Evolutionary conservation across 1,140 invertebrate genomes (phyloP).

Genomic region (Drosophila kepulauana): DNA sequence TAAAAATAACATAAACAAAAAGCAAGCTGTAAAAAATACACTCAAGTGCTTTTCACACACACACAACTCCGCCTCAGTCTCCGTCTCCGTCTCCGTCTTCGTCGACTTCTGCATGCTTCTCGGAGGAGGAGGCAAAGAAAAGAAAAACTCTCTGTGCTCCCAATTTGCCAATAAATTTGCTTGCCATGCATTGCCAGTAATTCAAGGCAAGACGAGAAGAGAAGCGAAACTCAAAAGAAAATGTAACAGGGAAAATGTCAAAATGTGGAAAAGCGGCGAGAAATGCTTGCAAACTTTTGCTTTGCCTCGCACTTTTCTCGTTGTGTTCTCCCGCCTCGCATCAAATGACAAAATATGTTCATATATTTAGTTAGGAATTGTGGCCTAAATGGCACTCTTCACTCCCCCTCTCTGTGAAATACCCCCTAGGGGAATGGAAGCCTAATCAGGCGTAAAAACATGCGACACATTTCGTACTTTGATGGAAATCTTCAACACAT

Average conservation of each 20-base stretch:
- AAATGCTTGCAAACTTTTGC: constrained; percentile 54
- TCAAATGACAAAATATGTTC: constrained; percentile 45
- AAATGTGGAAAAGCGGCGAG: constrained; percentile 7
- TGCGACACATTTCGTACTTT: constrained; percentile 59
- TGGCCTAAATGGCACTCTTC: constrained; percentile 12
- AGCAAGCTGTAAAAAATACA: constrained; percentile 80
- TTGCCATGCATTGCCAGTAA: constrained; percentile 74
- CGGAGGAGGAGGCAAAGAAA: constrained; percentile 20
- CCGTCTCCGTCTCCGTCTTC: too few species aligned
- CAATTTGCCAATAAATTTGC: constrained; percentile 83
- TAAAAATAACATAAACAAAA: constrained; percentile 83
- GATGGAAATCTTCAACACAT: constrained; percentile 38
- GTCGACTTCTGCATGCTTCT: constrained; percentile 4
- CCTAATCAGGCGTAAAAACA: constrained; percentile 71
- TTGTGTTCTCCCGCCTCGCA: not conserved
- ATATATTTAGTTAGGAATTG: constrained; percentile 32
- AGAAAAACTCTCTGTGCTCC: constrained; percentile 68
- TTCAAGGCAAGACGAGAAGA: constrained; percentile 58
- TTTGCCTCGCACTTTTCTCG: constrained; percentile 18
- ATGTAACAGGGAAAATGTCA: constrained; percentile 19
- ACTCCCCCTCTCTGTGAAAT: not conserved
- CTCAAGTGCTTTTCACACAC: constrained; percentile 56
- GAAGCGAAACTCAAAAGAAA: not conserved
- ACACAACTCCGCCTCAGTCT: constrained; percentile 4
- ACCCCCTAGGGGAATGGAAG: not conserved